Base-by-base conservation (phyloP, 2,888 invertebrate species). In the Aricia artaxerxes region DNA sequence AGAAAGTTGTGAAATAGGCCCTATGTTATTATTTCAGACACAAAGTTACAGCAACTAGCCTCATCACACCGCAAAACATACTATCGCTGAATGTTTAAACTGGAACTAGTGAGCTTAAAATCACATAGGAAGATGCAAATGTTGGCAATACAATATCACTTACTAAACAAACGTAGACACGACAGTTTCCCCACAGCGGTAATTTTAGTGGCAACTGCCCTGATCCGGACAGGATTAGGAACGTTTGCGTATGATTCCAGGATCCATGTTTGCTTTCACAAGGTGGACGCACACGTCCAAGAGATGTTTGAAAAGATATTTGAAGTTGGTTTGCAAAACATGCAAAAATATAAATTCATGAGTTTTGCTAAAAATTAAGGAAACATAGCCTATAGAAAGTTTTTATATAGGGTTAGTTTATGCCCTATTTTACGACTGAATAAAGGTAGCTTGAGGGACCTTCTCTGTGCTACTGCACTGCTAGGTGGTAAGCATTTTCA, bases 141-240 rank as follows among this genome's bases (percentile, higher is more conserved):
- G 69, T 69, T 35, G 35, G 69, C 38, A 69, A 69, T 69, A 69
- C 69, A 69, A 69, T 69, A 69, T 75, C 49, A 24, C 75, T 73
- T 73, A 73, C 73, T 73, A 73, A 44, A 49, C 49, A 75, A 75
- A 75, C 75, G 44, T 11, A 44, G 49, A 75, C 57, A 57, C 73
- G 44, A 73, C n/a, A 49, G 31, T 75, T 49, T 31, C 49, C 44
- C 44, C 75, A 31, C n/a, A 6, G 49, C 44, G 49, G 75, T 49
- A 75, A 75, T 75, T 75, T 75, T 49, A 75, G 31, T 49, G 75
- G 75, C 11, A 69, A n/a, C 75, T 44, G 75, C 49, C 44, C 60
- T 40, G 24, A 73, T 73, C 73, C 73, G 44, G 73, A 73, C 73
- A n/a, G 73, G 73, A 73, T 73, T 73, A 73, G 44, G 73, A n/a